Evolutionary conservation across 2,797 vertebrate species (phyloP), one percentile per base, ranked within the genome.

Genomic region (Melanotaenia pygmaea): DNA sequence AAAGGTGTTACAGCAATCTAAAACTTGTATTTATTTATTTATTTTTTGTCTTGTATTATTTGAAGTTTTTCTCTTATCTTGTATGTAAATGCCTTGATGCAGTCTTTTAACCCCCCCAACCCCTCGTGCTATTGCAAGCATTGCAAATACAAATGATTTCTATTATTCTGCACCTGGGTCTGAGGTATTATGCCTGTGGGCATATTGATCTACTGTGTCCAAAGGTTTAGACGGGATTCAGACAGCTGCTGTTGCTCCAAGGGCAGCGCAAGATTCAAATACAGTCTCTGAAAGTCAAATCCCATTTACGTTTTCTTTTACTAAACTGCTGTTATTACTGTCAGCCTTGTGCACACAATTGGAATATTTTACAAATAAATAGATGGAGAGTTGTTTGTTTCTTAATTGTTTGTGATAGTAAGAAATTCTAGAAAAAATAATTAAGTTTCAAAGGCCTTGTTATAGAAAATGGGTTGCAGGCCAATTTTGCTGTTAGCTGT

Each of bases 161-260:
- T 43, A 47, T 20, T 37, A 50, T 57, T 50, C 12, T 50, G 32
- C 40, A 2, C 57, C 8, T 10, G 38, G n/a, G 3, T 34, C 8
- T 56, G 13, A 32, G 11, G 16, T 18, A 43, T 62, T 47, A 45
- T 62, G 30, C 8, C 18, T 47, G 37, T 34, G 22, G 47, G 28
- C 5, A 57, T 68, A 57, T 57, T 38, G 40, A 58, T 28, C 14
- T 24, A 28, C 11, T 40, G 71, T 67, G 30, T 56, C 47, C 20
- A 24, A 62, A 67, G 18, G 16, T 56, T 35, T 26, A 24, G 34
- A 30, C 14, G 3, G 3, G 58, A 59, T 59, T 53, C 45, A 59
- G 13, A 12, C 22, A 24, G 50, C 22, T 22, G 22, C 50, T 24
- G n/a, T 22, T 11, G 11, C 30, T 30, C 30, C 6, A 45, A 59